Evolutionary conservation across 1,140 invertebrate genomes (phyloP).

Genomic region (Diachasma alloeum): DNA sequence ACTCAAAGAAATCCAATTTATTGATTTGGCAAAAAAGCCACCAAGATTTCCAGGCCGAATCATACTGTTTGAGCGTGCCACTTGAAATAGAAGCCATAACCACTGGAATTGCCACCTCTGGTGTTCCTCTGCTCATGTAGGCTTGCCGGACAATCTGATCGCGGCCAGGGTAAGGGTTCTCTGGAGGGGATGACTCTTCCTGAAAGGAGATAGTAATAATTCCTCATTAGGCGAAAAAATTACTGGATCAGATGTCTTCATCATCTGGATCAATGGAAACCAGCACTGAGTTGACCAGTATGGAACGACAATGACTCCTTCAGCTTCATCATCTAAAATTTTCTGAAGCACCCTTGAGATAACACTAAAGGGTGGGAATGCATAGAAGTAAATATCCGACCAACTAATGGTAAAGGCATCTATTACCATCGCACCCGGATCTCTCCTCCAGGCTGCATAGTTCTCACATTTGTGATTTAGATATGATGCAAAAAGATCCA

Average conservation of each 20-base stretch:
- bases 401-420: conserved; percentile 11
- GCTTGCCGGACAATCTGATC: too few relatives aligned
- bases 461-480: too few relatives aligned
- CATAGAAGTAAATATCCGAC: conserved; percentile 31
- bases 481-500: too few relatives aligned
- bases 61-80: conserved; percentile 46
- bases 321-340: conserved; percentile 37
- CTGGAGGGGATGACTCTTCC: conserved; percentile 21
- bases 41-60: conserved; percentile 30
- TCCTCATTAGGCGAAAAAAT: conserved; percentile 4
- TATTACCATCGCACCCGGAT: background rate
- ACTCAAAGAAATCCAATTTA: conserved; percentile 10
- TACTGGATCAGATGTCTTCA: background rate
- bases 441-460: background rate
- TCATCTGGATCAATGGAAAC: conserved; percentile 32
- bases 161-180: conserved; percentile 27
- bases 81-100: conserved; percentile 38
- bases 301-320: conserved; percentile 42
- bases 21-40: conserved; percentile 28
- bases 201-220: conserved; percentile 28
- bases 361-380: conserved; percentile 44
- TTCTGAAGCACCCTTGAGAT: conserved; percentile 37
- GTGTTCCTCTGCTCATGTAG: conserved; percentile 16
- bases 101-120: conserved; percentile 12
- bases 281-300: conserved; percentile 39